Conservation (phyloP, 2,113 vertebrate species). For the Chlamydotis undulata region DNA sequence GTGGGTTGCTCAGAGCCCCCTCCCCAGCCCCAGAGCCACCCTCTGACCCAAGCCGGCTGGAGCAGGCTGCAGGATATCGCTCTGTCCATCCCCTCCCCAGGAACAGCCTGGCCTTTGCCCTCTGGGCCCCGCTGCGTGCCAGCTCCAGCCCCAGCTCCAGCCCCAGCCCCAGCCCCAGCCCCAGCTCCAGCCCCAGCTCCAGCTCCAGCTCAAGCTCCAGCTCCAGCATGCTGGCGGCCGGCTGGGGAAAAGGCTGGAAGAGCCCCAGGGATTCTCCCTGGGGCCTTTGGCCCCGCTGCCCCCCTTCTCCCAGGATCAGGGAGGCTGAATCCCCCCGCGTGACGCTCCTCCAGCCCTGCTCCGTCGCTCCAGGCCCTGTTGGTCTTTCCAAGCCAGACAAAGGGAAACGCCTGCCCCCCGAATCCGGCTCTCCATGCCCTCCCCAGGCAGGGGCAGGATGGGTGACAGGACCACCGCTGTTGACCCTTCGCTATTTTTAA, state of each 20-base stretch:
- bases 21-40: accelerated
- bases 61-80: not conserved
- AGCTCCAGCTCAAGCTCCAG: not conserved
- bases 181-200: too few species aligned
- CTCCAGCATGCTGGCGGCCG: accelerated
- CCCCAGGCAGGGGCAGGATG: not conserved
- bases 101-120: not conserved
- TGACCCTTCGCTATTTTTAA: constrained; percentile 37
- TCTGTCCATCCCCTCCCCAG: not conserved
- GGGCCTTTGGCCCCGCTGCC: not conserved
- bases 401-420: not conserved
- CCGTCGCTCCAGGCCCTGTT: not conserved
- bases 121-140: not conserved
- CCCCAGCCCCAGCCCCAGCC: not conserved
- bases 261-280: not conserved
- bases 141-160: not conserved
- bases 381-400: not conserved
- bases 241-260: not conserved
- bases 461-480: not conserved
- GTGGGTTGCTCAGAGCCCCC: not conserved
- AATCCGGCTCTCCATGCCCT: accelerated
- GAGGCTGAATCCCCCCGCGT: not conserved
- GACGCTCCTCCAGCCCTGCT: not conserved
- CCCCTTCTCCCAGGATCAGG: accelerated
- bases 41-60: accelerated